Conservation (phyloP, 2,888 invertebrate species). For the Apodemia mormo region DNA sequence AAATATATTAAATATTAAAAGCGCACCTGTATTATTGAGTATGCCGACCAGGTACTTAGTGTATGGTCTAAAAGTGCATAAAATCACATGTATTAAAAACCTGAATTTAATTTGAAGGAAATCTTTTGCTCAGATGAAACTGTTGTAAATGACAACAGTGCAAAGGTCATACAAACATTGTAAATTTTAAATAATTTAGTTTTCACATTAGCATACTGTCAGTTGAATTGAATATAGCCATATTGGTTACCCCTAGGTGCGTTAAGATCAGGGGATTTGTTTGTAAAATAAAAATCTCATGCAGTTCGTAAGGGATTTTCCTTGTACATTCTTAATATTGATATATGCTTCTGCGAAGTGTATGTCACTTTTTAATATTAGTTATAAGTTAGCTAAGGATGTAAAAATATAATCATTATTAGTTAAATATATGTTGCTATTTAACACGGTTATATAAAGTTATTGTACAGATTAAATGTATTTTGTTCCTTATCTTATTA, state of each 20-base stretch:
- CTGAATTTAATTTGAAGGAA: neutral
- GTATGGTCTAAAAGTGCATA: too few species aligned
- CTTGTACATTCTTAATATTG: slow-evolving; percentile 38
- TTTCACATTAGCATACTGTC: neutral
- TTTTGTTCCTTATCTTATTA: neutral
- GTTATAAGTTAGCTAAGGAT: slow-evolving; percentile 38
- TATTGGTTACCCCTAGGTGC: neutral
- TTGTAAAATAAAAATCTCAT: slow-evolving; percentile 24
- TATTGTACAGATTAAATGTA: neutral
- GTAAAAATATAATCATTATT: slow-evolving; percentile 26
- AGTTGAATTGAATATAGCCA: neutral
- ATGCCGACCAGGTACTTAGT: neutral
- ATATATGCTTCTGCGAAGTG: slow-evolving; percentile 65
- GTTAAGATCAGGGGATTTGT: neutral
- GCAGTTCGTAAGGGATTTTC: slow-evolving; percentile 31
- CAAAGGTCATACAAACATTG: neutral
- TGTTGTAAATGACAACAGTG: too few species aligned
- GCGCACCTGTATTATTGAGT: too few species aligned
- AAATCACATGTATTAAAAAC: neutral
- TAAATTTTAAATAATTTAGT: neutral
- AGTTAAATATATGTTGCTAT: slow-evolving; percentile 8
- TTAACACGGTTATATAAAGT: neutral
- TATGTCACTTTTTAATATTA: slow-evolving; percentile 50
- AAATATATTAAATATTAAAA: too few species aligned
- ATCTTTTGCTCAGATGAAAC: too few species aligned